Evolutionary conservation across 2,888 invertebrate genomes (phyloP), one percentile per base, ranked within the genome.

Genomic region (Cremastinae sp.): DNA sequence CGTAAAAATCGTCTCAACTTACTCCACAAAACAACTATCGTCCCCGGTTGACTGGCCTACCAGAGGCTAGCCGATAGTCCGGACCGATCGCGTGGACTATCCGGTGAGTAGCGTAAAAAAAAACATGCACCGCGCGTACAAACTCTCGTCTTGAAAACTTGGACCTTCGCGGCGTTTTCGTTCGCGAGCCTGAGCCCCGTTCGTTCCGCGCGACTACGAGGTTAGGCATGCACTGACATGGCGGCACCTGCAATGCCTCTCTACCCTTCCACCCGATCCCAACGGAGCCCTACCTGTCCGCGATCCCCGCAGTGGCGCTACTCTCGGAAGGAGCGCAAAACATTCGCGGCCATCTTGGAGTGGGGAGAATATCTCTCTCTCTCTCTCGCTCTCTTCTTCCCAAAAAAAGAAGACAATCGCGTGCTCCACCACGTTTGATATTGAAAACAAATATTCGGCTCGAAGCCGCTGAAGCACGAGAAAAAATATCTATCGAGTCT

Each of bases 171-270:
- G 85, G 84, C 85, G 84, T 85, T 83, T 73, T 74, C 81, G 77
- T 77, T 49, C 43, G 22, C 49, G 45, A 66, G 66, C 66, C 56
- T 18, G 20, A 66, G 66, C 45, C 54, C 34, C 45, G 45, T 85
- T 83, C 84, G 88, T 86, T 86, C 87, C 87, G 87, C 86, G 85
- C 89, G 86, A 85, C 85, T 87, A 86, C 86, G 87, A 89, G 83
- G 88, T 87, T 87, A 88, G 86, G 88, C 89, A 88, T 89, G 87
- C 86, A 89, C 89, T 89, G 89, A 89, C 89, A 89, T 89, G 89
- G 89, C 89, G 89, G 89, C 89, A 89, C 89, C 89, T 89, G 89
- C 87, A 84, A 84, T 83, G 83, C 84, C 82, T 70, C 62, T 61
- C 45, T 85, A 85, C 86, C 87, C 86, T 87, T 86, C 86, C 87